phyloP scores from a whole-genome alignment of 2,888 invertebrate genomes.

The Campoletis raptor region DNA sequence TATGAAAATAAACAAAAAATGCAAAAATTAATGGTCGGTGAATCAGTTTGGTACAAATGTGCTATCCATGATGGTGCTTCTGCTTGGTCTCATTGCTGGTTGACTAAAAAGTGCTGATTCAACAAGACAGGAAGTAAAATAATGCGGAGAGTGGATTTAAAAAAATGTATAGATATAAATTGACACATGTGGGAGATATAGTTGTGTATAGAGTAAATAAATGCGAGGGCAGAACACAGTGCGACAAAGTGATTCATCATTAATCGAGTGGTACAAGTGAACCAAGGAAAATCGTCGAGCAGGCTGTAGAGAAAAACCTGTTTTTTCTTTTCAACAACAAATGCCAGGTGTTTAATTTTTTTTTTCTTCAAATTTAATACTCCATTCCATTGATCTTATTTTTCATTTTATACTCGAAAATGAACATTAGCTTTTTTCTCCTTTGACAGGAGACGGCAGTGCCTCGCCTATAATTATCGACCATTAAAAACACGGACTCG shows the following conservation, averaged over 20 bases:
- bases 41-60: constrained; percentile 32
- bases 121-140: constrained; percentile 77
- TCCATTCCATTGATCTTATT: background rate
- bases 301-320: background rate
- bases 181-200: constrained; percentile 48
- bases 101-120: constrained; percentile 76
- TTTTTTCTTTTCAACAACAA: constrained; percentile 2
- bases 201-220: constrained; percentile 68
- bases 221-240: constrained; percentile 53
- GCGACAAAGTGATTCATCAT: constrained; percentile 68
- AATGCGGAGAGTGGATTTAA: constrained; percentile 68
- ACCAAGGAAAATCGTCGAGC: background rate
- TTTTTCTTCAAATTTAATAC: background rate
- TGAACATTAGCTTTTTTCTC: background rate
- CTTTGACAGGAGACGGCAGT: background rate
- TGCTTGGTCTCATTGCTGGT: constrained; percentile 38
- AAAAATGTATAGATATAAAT: background rate
- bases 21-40: constrained; percentile 17
- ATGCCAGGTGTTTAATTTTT: background rate
- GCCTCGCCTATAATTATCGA: constrained; percentile 20
- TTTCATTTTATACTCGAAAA: background rate
- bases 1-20: constrained; percentile 5
- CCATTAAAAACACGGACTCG: background rate
- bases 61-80: constrained; percentile 42
- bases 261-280: constrained; percentile 25